A percentile compares a stretch with the other conserved stretches of the same genome.
phyloP scores from a whole-genome alignment of 2,797 vertebrate species.

The Chaunax sp. region DNA sequence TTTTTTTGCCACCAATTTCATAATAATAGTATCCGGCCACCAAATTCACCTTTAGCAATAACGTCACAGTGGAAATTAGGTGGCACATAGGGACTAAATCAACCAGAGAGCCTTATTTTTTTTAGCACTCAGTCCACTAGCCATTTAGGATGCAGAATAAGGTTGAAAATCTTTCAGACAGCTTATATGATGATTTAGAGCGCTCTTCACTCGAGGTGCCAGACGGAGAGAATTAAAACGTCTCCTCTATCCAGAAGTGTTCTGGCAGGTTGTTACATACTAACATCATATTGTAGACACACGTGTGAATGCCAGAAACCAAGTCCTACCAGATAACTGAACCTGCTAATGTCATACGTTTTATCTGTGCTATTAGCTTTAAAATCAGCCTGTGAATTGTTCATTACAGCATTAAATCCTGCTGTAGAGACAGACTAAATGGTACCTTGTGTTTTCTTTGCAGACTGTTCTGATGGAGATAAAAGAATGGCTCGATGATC shows the following conservation, averaged over 20 bases:
- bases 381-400: background rate
- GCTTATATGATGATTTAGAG: background rate
- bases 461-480: constrained; percentile 91
- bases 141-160: background rate
- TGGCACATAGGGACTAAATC: too few relatives aligned
- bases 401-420: background rate
- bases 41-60: background rate
- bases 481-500: constrained; percentile 88
- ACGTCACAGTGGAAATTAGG: background rate
- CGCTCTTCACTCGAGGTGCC: background rate
- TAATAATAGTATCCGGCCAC: background rate
- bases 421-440: background rate
- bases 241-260: background rate
- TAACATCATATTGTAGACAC: background rate
- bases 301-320: background rate
- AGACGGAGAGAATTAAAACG: constrained; percentile 1
- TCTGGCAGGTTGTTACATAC: background rate
- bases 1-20: background rate
- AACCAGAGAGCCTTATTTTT: too few relatives aligned
- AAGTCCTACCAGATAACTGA: background rate
- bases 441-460: constrained; percentile 19
- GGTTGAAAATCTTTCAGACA: background rate
- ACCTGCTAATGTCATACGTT: background rate
- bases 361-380: background rate
- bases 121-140: background rate